phyloP scores from a whole-genome alignment of 2,888 invertebrate species.

The Priocnemis perturbator region DNA sequence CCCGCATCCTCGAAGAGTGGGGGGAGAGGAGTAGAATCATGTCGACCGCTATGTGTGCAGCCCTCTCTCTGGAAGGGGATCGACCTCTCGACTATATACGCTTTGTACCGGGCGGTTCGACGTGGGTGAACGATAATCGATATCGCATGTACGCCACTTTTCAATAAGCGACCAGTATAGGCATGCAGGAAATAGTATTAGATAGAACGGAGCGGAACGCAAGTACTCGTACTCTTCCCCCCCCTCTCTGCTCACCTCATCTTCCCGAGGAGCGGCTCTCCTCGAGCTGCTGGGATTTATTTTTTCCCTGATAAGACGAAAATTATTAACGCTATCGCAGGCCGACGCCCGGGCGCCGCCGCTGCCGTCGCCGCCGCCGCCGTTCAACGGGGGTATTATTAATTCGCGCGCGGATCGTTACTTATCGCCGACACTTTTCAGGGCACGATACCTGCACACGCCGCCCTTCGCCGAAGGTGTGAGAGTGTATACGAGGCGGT shows the following conservation, averaged over 20 bases:
- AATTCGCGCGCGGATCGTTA: no score
- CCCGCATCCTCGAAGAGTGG: constrained; percentile 3
- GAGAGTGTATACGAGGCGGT: no score
- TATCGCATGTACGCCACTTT: constrained; percentile 52
- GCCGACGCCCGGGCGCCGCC: background rate
- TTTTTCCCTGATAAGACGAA: constrained; percentile 2
- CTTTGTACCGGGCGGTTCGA: background rate
- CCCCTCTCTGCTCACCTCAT: background rate
- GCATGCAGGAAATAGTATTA: constrained; percentile 7
- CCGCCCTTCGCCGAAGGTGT: no score
- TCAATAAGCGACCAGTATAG: constrained; percentile 42
- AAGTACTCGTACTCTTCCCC: background rate
- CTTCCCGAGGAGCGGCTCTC: background rate
- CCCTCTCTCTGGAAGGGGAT: background rate
- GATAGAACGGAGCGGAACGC: constrained; percentile 3
- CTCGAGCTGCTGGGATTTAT: no score
- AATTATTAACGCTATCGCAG: background rate
- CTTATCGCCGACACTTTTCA: no score
- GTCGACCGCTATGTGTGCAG: constrained; percentile 13
- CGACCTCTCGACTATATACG: constrained; percentile 10
- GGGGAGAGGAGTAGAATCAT: background rate
- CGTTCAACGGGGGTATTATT: no score
- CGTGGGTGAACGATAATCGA: constrained; percentile 44
- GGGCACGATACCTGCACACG: no score
- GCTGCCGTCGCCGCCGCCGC: no score